Evolutionary conservation across 2,888 invertebrate species (phyloP).

Genomic region (Dioctria rufipes): DNA sequence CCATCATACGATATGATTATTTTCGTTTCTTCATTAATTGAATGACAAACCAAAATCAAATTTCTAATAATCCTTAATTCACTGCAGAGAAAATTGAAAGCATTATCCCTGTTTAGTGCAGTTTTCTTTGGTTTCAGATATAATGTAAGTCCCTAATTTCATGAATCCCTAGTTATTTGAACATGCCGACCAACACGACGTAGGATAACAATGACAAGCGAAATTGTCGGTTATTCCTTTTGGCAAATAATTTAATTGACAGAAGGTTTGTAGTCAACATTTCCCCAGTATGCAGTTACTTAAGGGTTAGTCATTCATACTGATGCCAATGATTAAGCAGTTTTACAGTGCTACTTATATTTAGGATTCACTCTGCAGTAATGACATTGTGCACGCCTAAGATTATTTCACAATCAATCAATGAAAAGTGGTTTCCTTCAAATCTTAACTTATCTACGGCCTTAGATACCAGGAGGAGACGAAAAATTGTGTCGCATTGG

Average conservation of each 20-base stretch:
- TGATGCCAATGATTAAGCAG: slow-evolving; percentile 17
- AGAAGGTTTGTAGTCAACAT: not conserved
- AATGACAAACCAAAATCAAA: slow-evolving; percentile 38
- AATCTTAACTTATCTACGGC: slow-evolving; percentile 12
- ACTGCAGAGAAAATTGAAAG: slow-evolving; percentile 15
- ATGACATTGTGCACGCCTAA: slow-evolving; percentile 49
- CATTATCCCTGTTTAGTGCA: not conserved
- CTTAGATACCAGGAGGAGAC: not conserved
- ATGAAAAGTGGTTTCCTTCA: slow-evolving; percentile 24
- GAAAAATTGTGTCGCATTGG: slow-evolving; percentile 15
- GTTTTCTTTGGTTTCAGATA: too few relatives aligned
- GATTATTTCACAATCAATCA: slow-evolving; percentile 53
- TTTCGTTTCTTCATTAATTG: slow-evolving; percentile 12
- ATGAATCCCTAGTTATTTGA: slow-evolving; percentile 12
- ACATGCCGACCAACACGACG: not conserved
- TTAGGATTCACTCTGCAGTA: slow-evolving; percentile 35
- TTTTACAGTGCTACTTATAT: slow-evolving; percentile 24
- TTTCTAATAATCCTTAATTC: slow-evolving; percentile 18
- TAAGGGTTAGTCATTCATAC: slow-evolving; percentile 28
- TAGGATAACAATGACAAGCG: slow-evolving; percentile 43
- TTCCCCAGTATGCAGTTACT: not conserved
- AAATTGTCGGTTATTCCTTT: slow-evolving; percentile 24
- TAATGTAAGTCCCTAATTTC: too few relatives aligned
- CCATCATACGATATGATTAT: too few relatives aligned
- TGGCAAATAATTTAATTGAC: slow-evolving; percentile 53